These are phyloP conservation scores for Drosophila pseudotalamancana DNA, from an alignment of 2,888 invertebrate species.

Conservation along the genomic window DNA sequence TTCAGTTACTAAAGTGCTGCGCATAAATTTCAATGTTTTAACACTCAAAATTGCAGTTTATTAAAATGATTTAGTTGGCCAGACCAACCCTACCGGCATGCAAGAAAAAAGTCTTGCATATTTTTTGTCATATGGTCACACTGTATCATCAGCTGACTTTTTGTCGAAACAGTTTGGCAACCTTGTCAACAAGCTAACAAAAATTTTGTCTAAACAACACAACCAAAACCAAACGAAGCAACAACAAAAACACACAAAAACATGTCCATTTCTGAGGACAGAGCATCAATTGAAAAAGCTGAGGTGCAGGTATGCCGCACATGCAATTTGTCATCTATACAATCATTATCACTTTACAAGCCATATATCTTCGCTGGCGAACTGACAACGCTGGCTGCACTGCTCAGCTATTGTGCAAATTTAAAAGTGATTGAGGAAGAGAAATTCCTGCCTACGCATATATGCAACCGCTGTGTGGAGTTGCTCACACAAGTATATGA, in stretches of 20 bases:
- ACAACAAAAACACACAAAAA: not conserved
- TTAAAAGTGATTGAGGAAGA: slow-evolving; percentile 68
- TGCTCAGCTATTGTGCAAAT: slow-evolving; percentile 72
- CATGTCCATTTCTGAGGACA: slow-evolving; percentile 29
- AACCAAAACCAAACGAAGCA: not conserved
- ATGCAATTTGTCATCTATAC: slow-evolving; percentile 70
- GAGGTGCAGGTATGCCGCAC: slow-evolving; percentile 74
- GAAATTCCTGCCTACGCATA: slow-evolving; percentile 67
- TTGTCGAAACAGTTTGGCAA: slow-evolving; percentile 20
- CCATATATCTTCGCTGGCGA: slow-evolving; percentile 74
- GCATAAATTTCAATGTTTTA: slow-evolving; percentile 12
- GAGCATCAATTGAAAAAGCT: not conserved
- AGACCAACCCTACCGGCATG: slow-evolving; percentile 40
- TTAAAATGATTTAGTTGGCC: slow-evolving; percentile 2
- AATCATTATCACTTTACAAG: slow-evolving; percentile 72
- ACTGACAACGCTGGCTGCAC: slow-evolving; percentile 77
- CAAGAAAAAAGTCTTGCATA: slow-evolving; percentile 34
- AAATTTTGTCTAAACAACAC: slow-evolving; percentile 29
- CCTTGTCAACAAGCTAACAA: slow-evolving; percentile 1
- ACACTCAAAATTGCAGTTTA: slow-evolving; percentile 22
- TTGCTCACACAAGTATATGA: slow-evolving; percentile 65
- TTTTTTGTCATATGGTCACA: slow-evolving; percentile 29
- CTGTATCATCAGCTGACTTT: slow-evolving; percentile 46
- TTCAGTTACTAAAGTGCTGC: not conserved
- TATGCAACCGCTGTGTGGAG: slow-evolving; percentile 74